These are phyloP conservation scores for Tyto alba DNA, from an alignment of 2,113 vertebrate species.

Conservation along the genomic window DNA sequence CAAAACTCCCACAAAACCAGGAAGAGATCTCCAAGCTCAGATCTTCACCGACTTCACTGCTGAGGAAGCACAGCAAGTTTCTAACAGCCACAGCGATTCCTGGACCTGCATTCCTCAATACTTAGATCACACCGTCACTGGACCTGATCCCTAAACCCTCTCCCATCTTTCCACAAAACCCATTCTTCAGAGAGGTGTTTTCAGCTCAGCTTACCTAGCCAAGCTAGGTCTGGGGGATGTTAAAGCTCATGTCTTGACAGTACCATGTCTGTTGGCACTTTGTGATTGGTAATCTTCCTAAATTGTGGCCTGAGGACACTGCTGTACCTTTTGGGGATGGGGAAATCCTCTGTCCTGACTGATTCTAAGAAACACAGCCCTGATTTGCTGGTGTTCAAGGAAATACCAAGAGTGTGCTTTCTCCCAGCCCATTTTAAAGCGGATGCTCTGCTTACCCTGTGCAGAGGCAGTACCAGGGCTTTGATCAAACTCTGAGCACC, in stretches of 20 bases:
- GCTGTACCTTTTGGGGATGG: neutral
- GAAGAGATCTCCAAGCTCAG: neutral
- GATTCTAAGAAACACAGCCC: neutral
- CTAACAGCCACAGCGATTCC: neutral
- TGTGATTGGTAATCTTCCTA: neutral
- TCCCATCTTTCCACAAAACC: neutral
- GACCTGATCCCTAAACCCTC: neutral
- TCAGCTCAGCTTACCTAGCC: neutral
- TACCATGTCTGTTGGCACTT: neutral
- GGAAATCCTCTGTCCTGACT: neutral
- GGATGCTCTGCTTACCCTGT: neutral
- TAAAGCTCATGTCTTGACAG: neutral
- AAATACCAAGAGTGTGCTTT: rapidly evolving
- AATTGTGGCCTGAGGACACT: neutral
- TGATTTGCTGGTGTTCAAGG: neutral
- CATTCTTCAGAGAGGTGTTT: neutral
- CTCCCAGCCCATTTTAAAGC: neutral
- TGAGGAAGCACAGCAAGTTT: neutral
- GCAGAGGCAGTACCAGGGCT: neutral
- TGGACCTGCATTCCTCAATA: neutral
- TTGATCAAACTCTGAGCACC: neutral
- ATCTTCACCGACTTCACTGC: neutral
- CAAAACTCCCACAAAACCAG: neutral
- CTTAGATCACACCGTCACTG: neutral
- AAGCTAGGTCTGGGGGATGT: neutral